Conservation (phyloP, 2,888 invertebrate genomes). For the Rosalia funebris region DNA sequence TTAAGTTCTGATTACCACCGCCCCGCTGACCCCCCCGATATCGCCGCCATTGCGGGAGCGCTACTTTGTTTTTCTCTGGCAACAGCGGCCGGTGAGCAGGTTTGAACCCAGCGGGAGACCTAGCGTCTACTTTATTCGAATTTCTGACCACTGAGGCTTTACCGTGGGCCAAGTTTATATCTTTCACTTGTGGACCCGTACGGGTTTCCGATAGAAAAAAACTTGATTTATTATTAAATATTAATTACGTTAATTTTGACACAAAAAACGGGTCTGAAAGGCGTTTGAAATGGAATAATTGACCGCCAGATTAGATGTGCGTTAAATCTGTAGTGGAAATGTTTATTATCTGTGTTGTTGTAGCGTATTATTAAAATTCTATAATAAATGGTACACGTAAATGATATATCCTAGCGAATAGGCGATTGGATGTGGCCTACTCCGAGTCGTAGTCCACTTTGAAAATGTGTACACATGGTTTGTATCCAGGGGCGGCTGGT, state of each 20-base stretch:
- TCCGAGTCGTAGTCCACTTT: too few species aligned
- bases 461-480: too few species aligned
- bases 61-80: slow-evolving; percentile 21
- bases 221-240: slow-evolving; percentile 9
- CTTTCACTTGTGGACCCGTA: background rate
- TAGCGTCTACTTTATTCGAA: slow-evolving; percentile 39
- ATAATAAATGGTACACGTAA: background rate
- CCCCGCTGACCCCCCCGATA: background rate
- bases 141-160: slow-evolving; percentile 24
- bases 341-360: background rate
- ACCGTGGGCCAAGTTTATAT: slow-evolving; percentile 2
- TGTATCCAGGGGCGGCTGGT: too few species aligned
- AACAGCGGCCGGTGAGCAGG: slow-evolving; percentile 36
- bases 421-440: background rate
- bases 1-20: background rate
- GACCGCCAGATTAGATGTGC: background rate
- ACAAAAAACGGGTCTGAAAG: slow-evolving; percentile 3
- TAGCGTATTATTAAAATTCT: background rate
- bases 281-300: slow-evolving; percentile 1
- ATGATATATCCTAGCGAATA: background rate
- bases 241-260: slow-evolving; percentile 5
- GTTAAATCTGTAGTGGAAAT: background rate
- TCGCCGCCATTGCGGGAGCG: slow-evolving; percentile 1
- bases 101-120: slow-evolving; percentile 40
- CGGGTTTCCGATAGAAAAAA: background rate